phyloP scores from a whole-genome alignment of 1,140 invertebrate species.

The Magallana gigas region DNA sequence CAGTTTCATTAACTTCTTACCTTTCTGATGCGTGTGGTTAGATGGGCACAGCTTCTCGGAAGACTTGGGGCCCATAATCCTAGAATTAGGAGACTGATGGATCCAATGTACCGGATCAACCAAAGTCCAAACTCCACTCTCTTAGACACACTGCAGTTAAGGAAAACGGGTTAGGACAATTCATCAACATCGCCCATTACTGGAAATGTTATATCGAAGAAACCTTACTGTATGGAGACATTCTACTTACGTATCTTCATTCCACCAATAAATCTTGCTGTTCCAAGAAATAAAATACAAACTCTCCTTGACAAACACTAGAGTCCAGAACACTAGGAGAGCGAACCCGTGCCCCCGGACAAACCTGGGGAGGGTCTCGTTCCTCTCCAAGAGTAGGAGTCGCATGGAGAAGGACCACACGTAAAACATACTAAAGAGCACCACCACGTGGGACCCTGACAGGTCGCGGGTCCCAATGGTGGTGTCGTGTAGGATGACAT shows the following conservation, averaged over 20 bases:
- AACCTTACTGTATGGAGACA: not conserved
- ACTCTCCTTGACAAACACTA: conserved; percentile 92
- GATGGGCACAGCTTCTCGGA: conserved; percentile 72
- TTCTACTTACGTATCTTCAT: conserved; percentile 65
- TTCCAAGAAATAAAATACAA: conserved; percentile 87
- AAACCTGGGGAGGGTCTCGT: conserved; percentile 90
- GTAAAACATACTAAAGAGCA: conserved; percentile 78
- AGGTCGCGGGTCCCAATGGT: conserved; percentile 55
- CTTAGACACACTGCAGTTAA: conserved; percentile 80
- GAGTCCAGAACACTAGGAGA: conserved; percentile 93
- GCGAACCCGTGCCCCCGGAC: conserved; percentile 94
- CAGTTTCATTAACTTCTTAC: not conserved
- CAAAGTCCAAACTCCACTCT: conserved; percentile 92
- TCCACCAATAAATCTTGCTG: conserved; percentile 75
- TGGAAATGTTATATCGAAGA: not conserved
- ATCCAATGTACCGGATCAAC: conserved; percentile 88
- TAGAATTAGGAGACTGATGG: conserved; percentile 89
- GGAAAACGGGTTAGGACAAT: not conserved
- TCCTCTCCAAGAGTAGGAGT: conserved; percentile 88
- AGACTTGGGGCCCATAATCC: conserved; percentile 94
- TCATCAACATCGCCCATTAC: not conserved
- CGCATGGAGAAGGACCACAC: conserved; percentile 89
- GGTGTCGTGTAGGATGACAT: conserved; percentile 68
- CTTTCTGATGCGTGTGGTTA: conserved; percentile 19
- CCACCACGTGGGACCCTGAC: conserved; percentile 64